Conservation (phyloP, 2,113 vertebrate species). For the Brachyistius frenatus region DNA sequence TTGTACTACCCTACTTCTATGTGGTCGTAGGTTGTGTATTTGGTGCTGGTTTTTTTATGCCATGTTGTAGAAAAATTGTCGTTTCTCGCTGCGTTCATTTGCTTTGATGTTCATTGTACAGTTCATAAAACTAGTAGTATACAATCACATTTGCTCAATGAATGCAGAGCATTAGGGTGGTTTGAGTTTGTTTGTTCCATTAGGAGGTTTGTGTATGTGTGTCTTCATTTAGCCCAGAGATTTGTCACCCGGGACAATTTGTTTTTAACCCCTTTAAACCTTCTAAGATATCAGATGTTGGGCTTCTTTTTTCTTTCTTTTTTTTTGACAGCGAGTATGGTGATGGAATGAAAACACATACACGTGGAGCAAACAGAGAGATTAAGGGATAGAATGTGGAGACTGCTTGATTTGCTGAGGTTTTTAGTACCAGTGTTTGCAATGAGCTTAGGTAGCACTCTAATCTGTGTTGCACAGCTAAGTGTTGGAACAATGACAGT, state of each 20-base stretch:
- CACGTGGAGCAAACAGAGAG: slow-evolving; percentile 51
- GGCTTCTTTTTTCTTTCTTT: slow-evolving; percentile 33
- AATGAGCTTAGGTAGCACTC: slow-evolving; percentile 46
- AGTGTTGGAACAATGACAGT: slow-evolving; percentile 57
- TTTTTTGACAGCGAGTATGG: slow-evolving; percentile 22
- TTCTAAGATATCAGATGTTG: slow-evolving; percentile 56
- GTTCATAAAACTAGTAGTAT: background rate
- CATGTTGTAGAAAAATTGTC: background rate
- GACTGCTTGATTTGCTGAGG: slow-evolving; percentile 53
- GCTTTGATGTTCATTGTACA: background rate
- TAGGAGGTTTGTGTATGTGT: slow-evolving; percentile 16
- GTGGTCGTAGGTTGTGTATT: background rate
- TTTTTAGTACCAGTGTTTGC: slow-evolving; percentile 54
- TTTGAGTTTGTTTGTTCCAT: background rate
- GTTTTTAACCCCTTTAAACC: slow-evolving; percentile 31
- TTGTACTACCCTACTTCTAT: background rate
- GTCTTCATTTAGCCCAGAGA: slow-evolving; percentile 23
- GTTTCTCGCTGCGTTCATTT: background rate
- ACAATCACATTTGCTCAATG: background rate
- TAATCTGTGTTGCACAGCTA: slow-evolving; percentile 41
- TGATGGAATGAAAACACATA: slow-evolving; percentile 36
- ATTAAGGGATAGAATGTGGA: slow-evolving; percentile 54
- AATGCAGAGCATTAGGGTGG: background rate
- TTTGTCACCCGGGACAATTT: slow-evolving; percentile 43
- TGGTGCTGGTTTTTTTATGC: background rate